Base-by-base conservation (phyloP, 2,113 vertebrate species). In the Pluvialis apricaria region DNA sequence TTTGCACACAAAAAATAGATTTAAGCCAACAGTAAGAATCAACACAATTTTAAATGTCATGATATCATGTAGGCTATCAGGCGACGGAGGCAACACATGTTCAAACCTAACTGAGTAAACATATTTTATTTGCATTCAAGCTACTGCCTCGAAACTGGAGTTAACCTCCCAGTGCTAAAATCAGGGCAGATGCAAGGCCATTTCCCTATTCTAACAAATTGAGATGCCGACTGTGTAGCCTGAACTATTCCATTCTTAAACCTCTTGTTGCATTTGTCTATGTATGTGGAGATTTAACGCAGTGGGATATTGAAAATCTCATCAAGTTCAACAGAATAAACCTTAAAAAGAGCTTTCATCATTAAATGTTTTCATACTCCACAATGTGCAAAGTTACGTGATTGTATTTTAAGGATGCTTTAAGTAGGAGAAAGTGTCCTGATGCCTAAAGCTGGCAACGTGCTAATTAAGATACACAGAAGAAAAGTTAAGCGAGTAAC, bases 101-200 rank as follows among this genome's bases (percentile, higher is more conserved):
- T 92, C 89, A 79, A 79, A 76, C 81, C 47, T 51, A 42, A 45
- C 76, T 82, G 40, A 86, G 87, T 76, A 97, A 97, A 94, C 25
- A 57, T 11, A 40, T 88, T 96, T 76, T 94, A 82, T 97, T 87
- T 96, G 65, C 73, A 19, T 72, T 95, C 73, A 57, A 52, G 57
- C 69, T 76, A 80, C 79, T 87, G 91, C 86, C 66, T 87, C 11
- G 19, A 65, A 84, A 79, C 57, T 76, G 44, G 40, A 89, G 78
- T 89, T 94, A 81, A 90, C 81, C 80, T 95, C 9, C 3, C 38
- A 32, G 60, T 42, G 91, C 70, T 91, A 45, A 86, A 76, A 49
- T 34, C 81, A 57, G 73, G 73, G 93, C 89, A 89, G 87, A 87
- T 87, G 57, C 84, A 82, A 91, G 52, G 81, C 54, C 4, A 0